These are phyloP conservation scores for Notospermus geniculatus DNA, from an alignment of 1,140 invertebrate genomes.

Conservation along the genomic window DNA sequence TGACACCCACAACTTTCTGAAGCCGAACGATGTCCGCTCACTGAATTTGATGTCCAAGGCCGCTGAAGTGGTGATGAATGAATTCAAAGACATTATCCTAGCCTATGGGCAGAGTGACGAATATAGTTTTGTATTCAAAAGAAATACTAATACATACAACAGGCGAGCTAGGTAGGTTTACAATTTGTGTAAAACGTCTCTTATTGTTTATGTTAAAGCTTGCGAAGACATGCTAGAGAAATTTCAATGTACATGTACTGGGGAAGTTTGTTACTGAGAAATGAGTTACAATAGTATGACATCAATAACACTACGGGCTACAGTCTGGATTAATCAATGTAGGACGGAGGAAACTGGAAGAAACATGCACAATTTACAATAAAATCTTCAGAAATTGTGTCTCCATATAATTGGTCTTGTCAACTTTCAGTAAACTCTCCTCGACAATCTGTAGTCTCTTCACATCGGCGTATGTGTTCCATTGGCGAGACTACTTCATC, in stretches of 20 bases:
- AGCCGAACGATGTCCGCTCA: constrained; percentile 86
- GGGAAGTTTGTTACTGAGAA: no score
- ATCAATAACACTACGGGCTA: no score
- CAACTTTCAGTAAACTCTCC: constrained; percentile 69
- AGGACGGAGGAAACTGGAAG: no score
- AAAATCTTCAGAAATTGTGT: no score
- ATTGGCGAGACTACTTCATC: constrained; percentile 80
- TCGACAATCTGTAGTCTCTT: constrained; percentile 86
- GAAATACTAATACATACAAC: constrained; percentile 74
- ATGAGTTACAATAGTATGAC: no score
- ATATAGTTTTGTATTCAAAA: constrained; percentile 88
- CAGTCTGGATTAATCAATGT: no score
- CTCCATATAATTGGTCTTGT: no score
- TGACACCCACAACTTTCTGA: constrained; percentile 79
- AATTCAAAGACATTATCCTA: constrained; percentile 81
- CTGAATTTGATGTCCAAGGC: constrained; percentile 84
- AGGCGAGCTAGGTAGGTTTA: constrained; percentile 62
- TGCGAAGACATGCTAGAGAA: no score
- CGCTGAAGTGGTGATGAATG: constrained; percentile 77
- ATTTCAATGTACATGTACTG: no score
- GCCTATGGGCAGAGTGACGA: constrained; percentile 96
- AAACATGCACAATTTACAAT: no score
- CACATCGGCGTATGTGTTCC: constrained; percentile 80
- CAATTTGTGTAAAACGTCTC: no score
- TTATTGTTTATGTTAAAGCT: no score